Base-by-base conservation (phyloP, 1,140 invertebrate species). In the Philaenus spumarius region DNA sequence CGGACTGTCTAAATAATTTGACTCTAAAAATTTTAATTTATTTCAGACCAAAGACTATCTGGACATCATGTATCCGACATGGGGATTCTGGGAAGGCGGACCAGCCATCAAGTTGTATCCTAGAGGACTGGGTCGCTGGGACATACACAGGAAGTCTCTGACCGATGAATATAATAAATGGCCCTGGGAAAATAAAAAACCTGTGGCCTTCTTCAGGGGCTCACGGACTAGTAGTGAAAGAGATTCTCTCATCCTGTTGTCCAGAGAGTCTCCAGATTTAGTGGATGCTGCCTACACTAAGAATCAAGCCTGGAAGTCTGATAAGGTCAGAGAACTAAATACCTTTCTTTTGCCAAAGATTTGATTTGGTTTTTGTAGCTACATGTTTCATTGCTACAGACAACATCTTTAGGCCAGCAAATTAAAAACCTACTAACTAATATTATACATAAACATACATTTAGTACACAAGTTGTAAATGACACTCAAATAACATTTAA, bases 271-370 rank as follows among this genome's bases (percentile, higher is more conserved):
- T 42, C 85, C 91, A 14, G 77, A 91, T 2, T 69, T 97, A 39
- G 85, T 93, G 17, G 90, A 97, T 79, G 95, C 95, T 7, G 81
- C 90, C 60, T 98, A 97, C 72, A 98, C 95, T 0, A 97, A 96
- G 74, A 98, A 98, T 77, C 95, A 98, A 78, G 95, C 95, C 1
- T 98, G 95, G 95, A 96, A 93, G 73, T 97, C 94, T 26, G 83
- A 91, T 64, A 79, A 80, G 58, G 86, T 87, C n/a, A n/a, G n/a
- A n/a, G n/a, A n/a, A n/a, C n/a, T n/a, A n/a, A n/a, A n/a, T n/a
- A n/a, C n/a, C n/a, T n/a, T n/a, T n/a, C n/a, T n/a, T n/a, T n/a
- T n/a, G n/a, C n/a, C n/a, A n/a, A n/a, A n/a, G n/a, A n/a, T n/a
- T n/a, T n/a, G n/a, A n/a, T n/a, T n/a, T n/a, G n/a, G n/a, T n/a